These are phyloP conservation scores for Chaetodon auriga DNA, from an alignment of 2,113 vertebrate species.

Conservation along the genomic window DNA sequence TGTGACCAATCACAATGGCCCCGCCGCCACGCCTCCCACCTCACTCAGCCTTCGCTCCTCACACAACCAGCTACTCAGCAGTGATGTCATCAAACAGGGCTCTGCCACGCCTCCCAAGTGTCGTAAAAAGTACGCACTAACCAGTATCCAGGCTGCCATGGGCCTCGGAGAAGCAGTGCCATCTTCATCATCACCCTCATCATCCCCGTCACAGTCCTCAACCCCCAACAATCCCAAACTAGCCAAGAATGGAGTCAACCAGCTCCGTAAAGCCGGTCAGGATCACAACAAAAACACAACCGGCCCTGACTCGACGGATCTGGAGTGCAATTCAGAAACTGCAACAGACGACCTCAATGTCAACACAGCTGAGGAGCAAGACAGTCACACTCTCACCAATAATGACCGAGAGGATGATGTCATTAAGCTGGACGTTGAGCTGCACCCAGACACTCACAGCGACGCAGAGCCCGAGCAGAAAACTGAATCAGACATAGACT, in stretches of 20 bases:
- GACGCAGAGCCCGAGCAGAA: constrained; percentile 52
- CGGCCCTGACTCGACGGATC: constrained; percentile 68
- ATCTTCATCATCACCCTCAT: constrained; percentile 65
- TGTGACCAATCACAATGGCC: constrained; percentile 90
- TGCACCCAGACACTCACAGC: constrained; percentile 11
- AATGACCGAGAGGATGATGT: constrained; percentile 72
- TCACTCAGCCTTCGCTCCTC: constrained; percentile 95
- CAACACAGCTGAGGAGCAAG: constrained; percentile 62
- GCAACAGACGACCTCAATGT: constrained; percentile 79
- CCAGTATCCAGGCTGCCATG: constrained; percentile 96
- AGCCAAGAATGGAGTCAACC: constrained; percentile 96
- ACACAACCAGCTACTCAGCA: constrained; percentile 94
- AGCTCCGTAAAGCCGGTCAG: constrained; percentile 94
- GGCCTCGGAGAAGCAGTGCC: constrained; percentile 88
- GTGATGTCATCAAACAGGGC: constrained; percentile 89
- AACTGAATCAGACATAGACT: constrained; percentile 52
- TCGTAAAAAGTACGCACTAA: constrained; percentile 95
- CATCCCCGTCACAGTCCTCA: constrained; percentile 55
- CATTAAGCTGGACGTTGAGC: constrained; percentile 44
- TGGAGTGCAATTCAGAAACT: constrained; percentile 68
- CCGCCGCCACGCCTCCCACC: constrained; percentile 89
- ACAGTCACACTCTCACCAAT: constrained; percentile 65
- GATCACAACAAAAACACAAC: constrained; percentile 93
- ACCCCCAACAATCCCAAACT: constrained; percentile 91
- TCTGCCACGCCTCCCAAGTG: constrained; percentile 93